phyloP scores from a whole-genome alignment of 2,797 vertebrate species.

The Percopsis omiscomaycus region DNA sequence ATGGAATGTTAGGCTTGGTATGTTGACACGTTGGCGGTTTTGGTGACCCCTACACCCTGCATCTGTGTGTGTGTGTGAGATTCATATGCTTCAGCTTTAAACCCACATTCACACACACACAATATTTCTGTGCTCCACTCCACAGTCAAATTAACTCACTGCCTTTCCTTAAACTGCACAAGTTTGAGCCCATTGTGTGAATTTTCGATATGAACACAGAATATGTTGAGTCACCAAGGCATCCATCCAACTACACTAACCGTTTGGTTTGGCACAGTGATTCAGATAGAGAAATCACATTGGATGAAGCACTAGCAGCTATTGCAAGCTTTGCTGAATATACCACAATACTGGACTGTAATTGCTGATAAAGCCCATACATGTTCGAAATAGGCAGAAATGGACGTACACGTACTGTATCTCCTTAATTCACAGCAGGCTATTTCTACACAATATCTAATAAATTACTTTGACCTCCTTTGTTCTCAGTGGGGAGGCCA shows the following conservation, averaged over 20 bases:
- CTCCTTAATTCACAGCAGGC: background rate
- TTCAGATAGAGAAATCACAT: no score
- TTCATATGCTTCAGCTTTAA: background rate
- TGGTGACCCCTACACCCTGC: conserved; percentile 3
- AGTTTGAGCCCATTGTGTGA: no score
- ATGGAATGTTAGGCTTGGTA: conserved; percentile 38
- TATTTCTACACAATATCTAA: background rate
- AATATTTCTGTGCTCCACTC: background rate
- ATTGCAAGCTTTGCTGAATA: no score
- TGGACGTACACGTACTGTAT: background rate
- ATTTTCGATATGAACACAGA: no score
- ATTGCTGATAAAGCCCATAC: background rate
- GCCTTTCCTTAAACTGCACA: background rate
- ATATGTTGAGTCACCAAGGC: no score
- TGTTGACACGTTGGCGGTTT: conserved; percentile 39
- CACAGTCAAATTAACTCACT: background rate
- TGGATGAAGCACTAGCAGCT: background rate
- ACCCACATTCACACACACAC: background rate
- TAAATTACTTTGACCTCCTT: conserved; percentile 53
- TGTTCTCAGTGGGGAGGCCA: conserved; percentile 52
- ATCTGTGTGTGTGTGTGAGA: background rate
- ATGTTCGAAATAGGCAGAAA: background rate
- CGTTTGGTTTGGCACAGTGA: no score
- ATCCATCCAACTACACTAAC: no score
- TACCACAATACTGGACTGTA: no score